Percentiles rank a stretch among this genome's conserved stretches.
phyloP scores from a whole-genome alignment of 2,113 vertebrate genomes.

The Tauraco erythrolophus region DNA sequence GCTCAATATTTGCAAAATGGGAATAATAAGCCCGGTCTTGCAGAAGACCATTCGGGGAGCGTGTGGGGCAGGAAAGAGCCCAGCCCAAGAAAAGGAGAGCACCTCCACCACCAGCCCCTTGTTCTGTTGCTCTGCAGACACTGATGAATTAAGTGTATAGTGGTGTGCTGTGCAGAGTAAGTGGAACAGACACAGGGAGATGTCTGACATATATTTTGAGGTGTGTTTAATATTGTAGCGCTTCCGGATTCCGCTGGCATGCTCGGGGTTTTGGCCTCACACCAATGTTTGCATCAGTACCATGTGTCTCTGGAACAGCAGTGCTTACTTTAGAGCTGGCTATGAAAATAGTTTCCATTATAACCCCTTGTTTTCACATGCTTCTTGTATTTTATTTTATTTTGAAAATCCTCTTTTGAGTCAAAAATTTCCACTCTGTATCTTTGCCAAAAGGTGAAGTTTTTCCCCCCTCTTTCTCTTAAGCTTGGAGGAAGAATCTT shows the following conservation, averaged over 20 bases:
- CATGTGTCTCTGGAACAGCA: constrained; percentile 54
- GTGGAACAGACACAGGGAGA: constrained; percentile 18
- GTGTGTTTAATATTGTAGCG: constrained; percentile 43
- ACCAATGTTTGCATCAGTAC: constrained; percentile 61
- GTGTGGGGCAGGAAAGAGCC: not conserved
- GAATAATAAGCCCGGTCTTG: not conserved
- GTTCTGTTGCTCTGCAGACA: not conserved
- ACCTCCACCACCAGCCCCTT: not conserved
- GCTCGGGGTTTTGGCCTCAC: constrained; percentile 46
- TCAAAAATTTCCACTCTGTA: constrained; percentile 50
- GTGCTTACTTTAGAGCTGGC: constrained; percentile 53
- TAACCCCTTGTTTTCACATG: constrained; percentile 58
- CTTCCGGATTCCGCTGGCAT: constrained; percentile 51
- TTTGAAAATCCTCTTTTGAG: constrained; percentile 49
- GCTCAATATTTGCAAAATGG: constrained; percentile 5
- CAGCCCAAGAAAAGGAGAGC: not conserved
- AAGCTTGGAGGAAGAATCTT: constrained; percentile 6
- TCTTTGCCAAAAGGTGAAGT: constrained; percentile 54
- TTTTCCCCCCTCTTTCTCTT: not conserved
- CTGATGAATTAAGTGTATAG: not conserved
- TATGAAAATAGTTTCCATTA: constrained; percentile 63
- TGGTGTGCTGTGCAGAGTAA: not conserved
- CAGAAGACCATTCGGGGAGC: not conserved
- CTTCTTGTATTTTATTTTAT: constrained; percentile 41
- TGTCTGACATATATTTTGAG: constrained; percentile 55